Base-by-base conservation (phyloP, 2,113 vertebrate genomes). In the Hippocampus mohnikei region DNA sequence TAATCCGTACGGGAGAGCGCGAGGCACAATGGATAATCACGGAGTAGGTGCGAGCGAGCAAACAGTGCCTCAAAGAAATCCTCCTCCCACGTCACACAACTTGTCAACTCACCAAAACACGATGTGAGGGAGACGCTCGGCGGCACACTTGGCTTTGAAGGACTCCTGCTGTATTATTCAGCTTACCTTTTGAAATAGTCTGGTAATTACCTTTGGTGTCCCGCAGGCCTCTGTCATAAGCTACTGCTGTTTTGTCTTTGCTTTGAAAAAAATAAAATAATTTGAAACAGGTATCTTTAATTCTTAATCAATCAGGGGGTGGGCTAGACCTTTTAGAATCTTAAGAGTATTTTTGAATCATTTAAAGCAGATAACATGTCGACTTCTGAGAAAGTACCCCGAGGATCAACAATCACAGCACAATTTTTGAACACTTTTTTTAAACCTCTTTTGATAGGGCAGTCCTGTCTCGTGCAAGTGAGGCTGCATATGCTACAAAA, bases 61-160 rank as follows among this genome's bases (percentile, higher is more conserved):
- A 88, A 87, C 87, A 80, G 77, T 84, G 67, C 73, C 75, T 81
- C 72, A 73, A 73, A 81, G 82, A 85, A 89, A 89, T 1, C 33
- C 33, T 37, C 79, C 74, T 66, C 67, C 40, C 27, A 40, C 10
- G 20, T 62, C 60, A 62, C 59, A 61, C 33, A 50, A 77, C 76
- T 69, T 63, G 79, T 81, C 77, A 48, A 21, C 69, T 74, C 61
- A 63, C 21, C 37, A 41, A 40, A 63, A 41, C 55, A 2, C 10
- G 6, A 13, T 27, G 27, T 16, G n/a, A 23, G 55, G 13, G 12
- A 25, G 55, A 58, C 15, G 55, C 55, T 13, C 23, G 25, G 15
- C 55, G 25, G 23, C 23, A 58, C 55, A 27, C 23, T 25, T 7
- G n/a, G 9, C 55, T 58, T 58, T 27, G 27, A 27, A 13, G 5